Base-by-base conservation (phyloP, 2,888 invertebrate genomes). In the Xestobium rufovillosum region DNA sequence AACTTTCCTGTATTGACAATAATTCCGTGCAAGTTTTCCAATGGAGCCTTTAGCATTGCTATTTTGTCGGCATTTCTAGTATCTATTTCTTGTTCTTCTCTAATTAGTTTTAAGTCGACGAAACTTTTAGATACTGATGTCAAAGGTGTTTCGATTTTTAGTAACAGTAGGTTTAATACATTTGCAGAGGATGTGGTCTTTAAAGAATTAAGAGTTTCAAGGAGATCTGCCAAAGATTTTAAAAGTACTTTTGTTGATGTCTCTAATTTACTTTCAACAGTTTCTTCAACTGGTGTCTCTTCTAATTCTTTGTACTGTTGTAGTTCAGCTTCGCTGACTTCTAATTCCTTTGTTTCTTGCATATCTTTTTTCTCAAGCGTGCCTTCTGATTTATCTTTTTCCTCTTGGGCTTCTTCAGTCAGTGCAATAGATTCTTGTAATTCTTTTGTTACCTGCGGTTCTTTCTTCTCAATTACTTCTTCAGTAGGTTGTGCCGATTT, bases 171-270 rank as follows among this genome's bases (percentile, higher is more conserved):
- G n/a, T n/a, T n/a, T n/a, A n/a, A n/a, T n/a, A n/a, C n/a, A n/a
- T n/a, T n/a, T n/a, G n/a, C n/a, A n/a, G n/a, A n/a, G n/a, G n/a
- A n/a, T n/a, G n/a, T n/a, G n/a, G n/a, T n/a, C n/a, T n/a, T n/a
- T n/a, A n/a, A n/a, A n/a, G n/a, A n/a, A n/a, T n/a, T n/a, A n/a
- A n/a, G n/a, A n/a, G n/a, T n/a, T n/a, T n/a, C n/a, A n/a, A n/a
- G n/a, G n/a, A n/a, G n/a, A n/a, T n/a, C n/a, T n/a, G n/a, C n/a
- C n/a, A n/a, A n/a, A n/a, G n/a, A n/a, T n/a, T n/a, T n/a, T n/a
- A n/a, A n/a, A n/a, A 31, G 31, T 12, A 37, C 17, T 13, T 37
- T 14, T 31, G 11, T 10, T 15, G 32, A 15, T 3, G 37, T 31
- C 26, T 36, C 14, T 31, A 11, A 11, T 3, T 31, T 10, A 26